These are phyloP conservation scores for Athetis lepigone DNA, from an alignment of 2,888 invertebrate species.

Conservation along the genomic window DNA sequence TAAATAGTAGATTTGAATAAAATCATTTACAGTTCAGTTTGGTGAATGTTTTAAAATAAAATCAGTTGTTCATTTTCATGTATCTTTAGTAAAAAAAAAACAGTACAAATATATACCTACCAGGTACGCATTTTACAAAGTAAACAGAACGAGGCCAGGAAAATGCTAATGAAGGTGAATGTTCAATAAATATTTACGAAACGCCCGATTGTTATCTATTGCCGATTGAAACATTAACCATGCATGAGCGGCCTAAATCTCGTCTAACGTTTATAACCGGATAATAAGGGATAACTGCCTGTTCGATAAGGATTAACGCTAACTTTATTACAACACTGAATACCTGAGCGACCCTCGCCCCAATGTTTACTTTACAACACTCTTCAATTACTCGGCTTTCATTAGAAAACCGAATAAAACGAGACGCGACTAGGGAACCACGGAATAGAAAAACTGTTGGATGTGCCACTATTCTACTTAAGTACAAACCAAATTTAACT, in stretches of 20 bases:
- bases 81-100: not conserved
- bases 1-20: too few species aligned
- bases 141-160: constrained; percentile 7
- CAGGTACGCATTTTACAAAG: not conserved
- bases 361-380: constrained; percentile 44
- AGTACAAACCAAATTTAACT: too few species aligned
- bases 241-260: constrained; percentile 56
- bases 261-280: constrained; percentile 55
- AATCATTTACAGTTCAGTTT: too few species aligned
- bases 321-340: constrained; percentile 60
- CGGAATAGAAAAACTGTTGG: too few species aligned
- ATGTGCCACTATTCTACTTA: too few species aligned
- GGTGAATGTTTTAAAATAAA: too few species aligned
- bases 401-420: constrained; percentile 47
- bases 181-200: constrained; percentile 31
- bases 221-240: constrained; percentile 57
- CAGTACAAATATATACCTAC: not conserved
- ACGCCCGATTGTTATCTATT: constrained; percentile 36
- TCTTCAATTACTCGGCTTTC: constrained; percentile 32
- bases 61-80: too few species aligned
- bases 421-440: constrained; percentile 24
- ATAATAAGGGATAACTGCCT: constrained; percentile 63
- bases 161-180: constrained; percentile 31
- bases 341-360: constrained; percentile 49
- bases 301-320: constrained; percentile 64